Evolutionary conservation across 1,140 invertebrate genomes (phyloP).

Genomic region (Brachionus calyciflorus): DNA sequence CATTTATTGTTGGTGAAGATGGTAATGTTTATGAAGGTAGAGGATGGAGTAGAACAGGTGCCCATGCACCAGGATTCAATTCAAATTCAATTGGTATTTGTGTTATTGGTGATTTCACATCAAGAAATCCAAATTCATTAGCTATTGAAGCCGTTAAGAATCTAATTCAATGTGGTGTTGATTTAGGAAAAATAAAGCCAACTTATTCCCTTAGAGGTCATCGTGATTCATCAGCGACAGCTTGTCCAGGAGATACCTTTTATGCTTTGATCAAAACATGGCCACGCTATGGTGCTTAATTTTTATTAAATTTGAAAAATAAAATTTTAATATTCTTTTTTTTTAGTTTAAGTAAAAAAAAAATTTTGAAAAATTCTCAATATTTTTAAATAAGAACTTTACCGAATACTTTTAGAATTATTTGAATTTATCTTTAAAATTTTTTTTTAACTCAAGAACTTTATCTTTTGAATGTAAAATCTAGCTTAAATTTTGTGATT

Average conservation of each 20-base stretch:
- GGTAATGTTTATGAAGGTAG: constrained; percentile 52
- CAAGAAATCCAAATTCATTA: constrained; percentile 48
- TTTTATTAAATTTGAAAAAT: no score
- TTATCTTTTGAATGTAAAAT: no score
- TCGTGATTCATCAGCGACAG: constrained; percentile 48
- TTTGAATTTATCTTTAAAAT: no score
- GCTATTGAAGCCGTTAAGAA: constrained; percentile 49
- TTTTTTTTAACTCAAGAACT: no score
- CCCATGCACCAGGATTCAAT: constrained; percentile 68
- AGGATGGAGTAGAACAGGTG: constrained; percentile 62
- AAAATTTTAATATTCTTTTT: no score
- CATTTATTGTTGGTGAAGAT: constrained; percentile 52
- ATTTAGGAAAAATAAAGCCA: constrained; percentile 47
- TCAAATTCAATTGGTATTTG: constrained; percentile 66
- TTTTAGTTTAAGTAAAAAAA: no score
- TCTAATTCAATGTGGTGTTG: constrained; percentile 51
- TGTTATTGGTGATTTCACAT: constrained; percentile 66
- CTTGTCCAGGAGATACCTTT: constrained; percentile 53
- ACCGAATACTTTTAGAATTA: no score
- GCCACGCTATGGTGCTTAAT: background rate
- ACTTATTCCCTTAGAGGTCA: constrained; percentile 51
- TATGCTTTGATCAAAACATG: background rate
- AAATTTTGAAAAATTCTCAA: no score
- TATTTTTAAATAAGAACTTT: no score
- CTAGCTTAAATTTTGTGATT: no score